phyloP scores from a whole-genome alignment of 2,797 vertebrate species.

The Salarias fasciatus region DNA sequence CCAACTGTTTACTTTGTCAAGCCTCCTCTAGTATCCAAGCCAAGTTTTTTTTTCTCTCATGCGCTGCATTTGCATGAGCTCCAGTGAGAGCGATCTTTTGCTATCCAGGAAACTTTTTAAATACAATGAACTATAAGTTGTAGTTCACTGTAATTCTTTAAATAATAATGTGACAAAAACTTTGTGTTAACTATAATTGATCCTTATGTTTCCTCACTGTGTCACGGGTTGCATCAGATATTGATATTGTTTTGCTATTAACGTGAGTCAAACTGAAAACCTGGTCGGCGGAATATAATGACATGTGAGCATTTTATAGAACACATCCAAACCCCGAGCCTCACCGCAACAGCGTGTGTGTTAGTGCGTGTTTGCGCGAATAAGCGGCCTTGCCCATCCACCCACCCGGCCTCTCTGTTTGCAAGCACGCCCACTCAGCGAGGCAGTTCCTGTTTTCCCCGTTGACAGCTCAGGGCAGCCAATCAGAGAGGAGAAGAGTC shows the following conservation, averaged over 20 bases:
- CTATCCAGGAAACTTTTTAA: constrained; percentile 60
- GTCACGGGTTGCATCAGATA: neutral
- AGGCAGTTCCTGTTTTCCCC: constrained; percentile 86
- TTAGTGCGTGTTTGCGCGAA: constrained; percentile 29
- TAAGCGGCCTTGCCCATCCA: constrained; percentile 69
- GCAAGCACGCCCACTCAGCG: constrained; percentile 83
- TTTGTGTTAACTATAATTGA: constrained; percentile 15
- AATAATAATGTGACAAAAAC: neutral
- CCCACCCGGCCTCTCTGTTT: constrained; percentile 80
- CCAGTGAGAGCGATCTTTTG: constrained; percentile 44
- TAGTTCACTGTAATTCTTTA: constrained; percentile 32
- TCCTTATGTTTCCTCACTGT: constrained; percentile 18
- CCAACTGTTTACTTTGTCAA: constrained; percentile 67
- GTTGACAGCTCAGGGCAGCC: constrained; percentile 73
- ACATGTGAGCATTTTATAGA: constrained; percentile 76
- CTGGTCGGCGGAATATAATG: constrained; percentile 77
- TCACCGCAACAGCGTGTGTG: constrained; percentile 60
- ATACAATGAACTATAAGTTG: constrained; percentile 8
- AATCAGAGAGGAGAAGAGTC: constrained; percentile 74
- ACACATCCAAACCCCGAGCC: constrained; percentile 60
- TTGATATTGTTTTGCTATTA: constrained; percentile 35
- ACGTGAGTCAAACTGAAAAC: constrained; percentile 80
- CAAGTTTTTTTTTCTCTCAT: constrained; percentile 15
- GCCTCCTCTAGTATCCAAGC: constrained; percentile 20
- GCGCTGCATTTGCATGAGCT: constrained; percentile 41